phyloP scores from a whole-genome alignment of 2,113 vertebrate genomes.

The cattle (Bos taurus) region ARS-UCD2.0 NC_037332.1:72700001-72700500 shows the following conservation, averaged over 20 bases:
- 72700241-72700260: neutral
- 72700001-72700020: neutral
- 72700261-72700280: neutral
- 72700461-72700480: neutral
- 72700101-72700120: neutral
- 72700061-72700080: neutral
- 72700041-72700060: too few species aligned
- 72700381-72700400: neutral
- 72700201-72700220: neutral
- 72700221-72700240: neutral
- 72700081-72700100: neutral
- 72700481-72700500: neutral
- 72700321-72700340: neutral
- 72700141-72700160: neutral
- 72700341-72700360: neutral
- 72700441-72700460: neutral
- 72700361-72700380: neutral
- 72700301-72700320: neutral
- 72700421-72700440: neutral
- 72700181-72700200: neutral
- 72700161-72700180: neutral
- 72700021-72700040: neutral
- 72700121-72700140: neutral
- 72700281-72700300: neutral
- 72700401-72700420: rapidly evolving